Evolutionary conservation across 2,888 invertebrate genomes (phyloP).

Genomic region (Synanthedon myopaeformis): DNA sequence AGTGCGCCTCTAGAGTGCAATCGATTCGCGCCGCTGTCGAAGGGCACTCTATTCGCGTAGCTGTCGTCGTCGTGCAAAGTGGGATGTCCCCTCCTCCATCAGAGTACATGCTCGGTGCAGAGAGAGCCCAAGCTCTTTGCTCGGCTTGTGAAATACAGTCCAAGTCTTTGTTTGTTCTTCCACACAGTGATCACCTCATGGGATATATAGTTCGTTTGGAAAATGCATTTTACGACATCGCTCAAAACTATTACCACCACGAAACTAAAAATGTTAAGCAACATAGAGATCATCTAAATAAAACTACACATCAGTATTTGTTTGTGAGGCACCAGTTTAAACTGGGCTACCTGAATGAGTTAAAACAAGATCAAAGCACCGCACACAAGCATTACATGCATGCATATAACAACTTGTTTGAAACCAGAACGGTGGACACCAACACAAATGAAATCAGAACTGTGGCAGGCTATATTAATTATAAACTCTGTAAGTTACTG

Average conservation of each 20-base stretch:
- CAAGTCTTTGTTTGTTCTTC: constrained; percentile 92
- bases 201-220: constrained; percentile 84
- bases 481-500: constrained; percentile 92
- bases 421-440: constrained; percentile 88
- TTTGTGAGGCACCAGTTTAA: constrained; percentile 98
- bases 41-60: constrained; percentile 80
- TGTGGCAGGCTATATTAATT: constrained; percentile 95
- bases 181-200: constrained; percentile 88
- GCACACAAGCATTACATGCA: constrained; percentile 90
- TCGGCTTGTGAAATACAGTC: constrained; percentile 91
- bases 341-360: constrained; percentile 93
- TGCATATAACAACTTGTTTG: constrained; percentile 90
- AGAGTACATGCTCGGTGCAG: constrained; percentile 88
- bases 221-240: constrained; percentile 92
- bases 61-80: constrained; percentile 92
- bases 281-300: constrained; percentile 91
- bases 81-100: constrained; percentile 81
- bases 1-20: constrained; percentile 91
- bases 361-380: constrained; percentile 88
- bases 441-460: constrained; percentile 94
- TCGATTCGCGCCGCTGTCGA: constrained; percentile 80
- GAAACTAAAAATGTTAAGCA: constrained; percentile 88
- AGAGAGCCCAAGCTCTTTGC: constrained; percentile 91
- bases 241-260: constrained; percentile 91
- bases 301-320: constrained; percentile 90